A percentile compares a stretch with the other conserved stretches of the same genome.
Evolutionary conservation across 2,797 vertebrate species (phyloP).

Genomic region (Pseudomugil tenellus): DNA sequence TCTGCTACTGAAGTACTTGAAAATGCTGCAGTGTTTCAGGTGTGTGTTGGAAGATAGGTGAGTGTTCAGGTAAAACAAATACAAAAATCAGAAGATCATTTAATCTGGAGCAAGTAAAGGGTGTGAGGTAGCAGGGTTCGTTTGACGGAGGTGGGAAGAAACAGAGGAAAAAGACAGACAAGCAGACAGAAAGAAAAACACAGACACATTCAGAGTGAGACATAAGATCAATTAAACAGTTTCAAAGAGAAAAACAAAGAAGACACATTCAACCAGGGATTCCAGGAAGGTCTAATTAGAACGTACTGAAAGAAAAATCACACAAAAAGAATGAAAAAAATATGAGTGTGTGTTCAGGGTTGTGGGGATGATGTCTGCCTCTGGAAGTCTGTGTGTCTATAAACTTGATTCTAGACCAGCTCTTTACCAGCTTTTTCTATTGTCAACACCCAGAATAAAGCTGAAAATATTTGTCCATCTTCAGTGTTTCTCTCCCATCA

Average conservation of each 20-base stretch:
- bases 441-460: slow-evolving; percentile 56
- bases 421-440: slow-evolving; percentile 38
- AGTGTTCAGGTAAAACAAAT: slow-evolving; percentile 41
- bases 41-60: background rate
- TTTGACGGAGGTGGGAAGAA: slow-evolving; percentile 26
- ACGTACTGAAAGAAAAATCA: slow-evolving; percentile 65
- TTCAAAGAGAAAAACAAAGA: slow-evolving; percentile 47
- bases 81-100: slow-evolving; percentile 47
- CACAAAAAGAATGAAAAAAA: slow-evolving; percentile 68
- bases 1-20: slow-evolving; percentile 19
- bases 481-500: slow-evolving; percentile 31
- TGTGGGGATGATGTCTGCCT: slow-evolving; percentile 38
- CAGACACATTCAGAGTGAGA: slow-evolving; percentile 44
- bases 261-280: slow-evolving; percentile 60
- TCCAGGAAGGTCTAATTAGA: slow-evolving; percentile 75
- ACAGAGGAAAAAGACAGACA: slow-evolving; percentile 39
- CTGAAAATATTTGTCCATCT: slow-evolving; percentile 60
- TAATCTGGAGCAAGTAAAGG: slow-evolving; percentile 46
- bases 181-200: slow-evolving; percentile 66
- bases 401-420: slow-evolving; percentile 45
- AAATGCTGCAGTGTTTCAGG: background rate
- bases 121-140: slow-evolving; percentile 41
- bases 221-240: slow-evolving; percentile 57
- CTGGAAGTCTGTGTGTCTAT: slow-evolving; percentile 44
- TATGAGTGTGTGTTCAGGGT: slow-evolving; percentile 23